Base-by-base conservation (phyloP, 2,113 vertebrate species). In the Calypte anna region DNA sequence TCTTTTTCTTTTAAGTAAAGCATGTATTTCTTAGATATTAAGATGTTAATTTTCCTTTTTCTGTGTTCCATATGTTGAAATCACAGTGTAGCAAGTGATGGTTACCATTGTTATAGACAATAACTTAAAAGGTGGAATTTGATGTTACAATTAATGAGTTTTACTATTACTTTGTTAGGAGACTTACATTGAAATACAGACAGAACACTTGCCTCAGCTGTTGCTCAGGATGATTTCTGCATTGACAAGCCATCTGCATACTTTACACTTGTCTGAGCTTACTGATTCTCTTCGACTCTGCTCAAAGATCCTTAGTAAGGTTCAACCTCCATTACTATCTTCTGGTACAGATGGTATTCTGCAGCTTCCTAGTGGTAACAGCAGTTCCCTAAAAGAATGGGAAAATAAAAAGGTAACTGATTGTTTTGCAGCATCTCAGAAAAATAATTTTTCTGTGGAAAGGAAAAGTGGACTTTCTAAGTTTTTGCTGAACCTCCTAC, bases 161-260 rank as follows among this genome's bases (percentile, higher is more conserved):
- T 43, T 64, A 18, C 85, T 94, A 33, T 95, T 75, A 92, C 90
- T 90, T 92, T 94, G 19, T 63, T 94, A 99, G 99, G 99, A 99
- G 95, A 99, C 99, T 4, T 99, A 99, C 55, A 99, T 99, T 91
- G 99, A 99, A 98, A 99, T 99, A 97, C 99, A 99, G 97, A 99
- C 99, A 18, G 99, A 99, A 95, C 99, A 99, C 79, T 98, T 99
- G 89, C 99, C 99, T 79, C 99, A 99, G 97, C 97, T 99, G 94
- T 97, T 99, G 82, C 96, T 99, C 94, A 98, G 99, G 81, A 99
- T 99, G 99, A 97, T 99, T 88, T 99, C 99, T 43, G 99, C 99
- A 0, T 94, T 99, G 91, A 99, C 99, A 2, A 98, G 98, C 93
- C 98, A 99, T 90, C 98, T 99, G 64, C 98, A 98, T 82, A 97